Conservation (phyloP, 2,113 vertebrate species). For the Ascaphus truei region DNA sequence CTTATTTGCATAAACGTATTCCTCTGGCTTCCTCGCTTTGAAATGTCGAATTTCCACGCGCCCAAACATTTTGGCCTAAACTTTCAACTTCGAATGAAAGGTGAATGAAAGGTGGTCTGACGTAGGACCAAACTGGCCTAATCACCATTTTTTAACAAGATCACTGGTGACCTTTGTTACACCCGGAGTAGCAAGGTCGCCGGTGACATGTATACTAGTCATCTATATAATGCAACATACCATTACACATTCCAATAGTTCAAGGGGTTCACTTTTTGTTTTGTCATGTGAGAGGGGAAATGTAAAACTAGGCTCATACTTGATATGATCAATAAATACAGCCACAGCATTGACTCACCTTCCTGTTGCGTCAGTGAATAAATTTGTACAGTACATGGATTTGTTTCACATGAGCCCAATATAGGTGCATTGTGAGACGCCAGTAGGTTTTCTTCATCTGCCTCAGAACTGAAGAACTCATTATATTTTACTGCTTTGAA, state of each 20-base stretch:
- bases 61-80: no score
- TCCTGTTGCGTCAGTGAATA: neutral
- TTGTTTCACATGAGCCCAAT: slow-evolving; percentile 5
- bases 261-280: neutral
- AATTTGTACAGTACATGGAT: neutral
- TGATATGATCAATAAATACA: slow-evolving; percentile 12
- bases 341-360: slow-evolving; percentile 16
- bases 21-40: no score
- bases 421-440: slow-evolving; percentile 26
- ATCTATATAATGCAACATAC: neutral
- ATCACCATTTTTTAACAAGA: no score
- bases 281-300: neutral
- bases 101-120: no score
- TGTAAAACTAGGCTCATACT: neutral
- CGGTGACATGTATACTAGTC: neutral
- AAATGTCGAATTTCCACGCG: no score
- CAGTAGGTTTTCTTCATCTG: slow-evolving; percentile 27
- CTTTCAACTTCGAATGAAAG: no score
- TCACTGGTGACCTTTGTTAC: no score
- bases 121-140: no score
- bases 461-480: slow-evolving; percentile 26
- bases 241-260: neutral
- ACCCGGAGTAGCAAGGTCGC: no score
- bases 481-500: slow-evolving; percentile 35
- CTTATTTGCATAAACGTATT: no score